Evolutionary conservation across 2,113 vertebrate genomes (phyloP), one percentile per base, ranked within the genome.

Genomic region (Oryzias curvinotus): DNA sequence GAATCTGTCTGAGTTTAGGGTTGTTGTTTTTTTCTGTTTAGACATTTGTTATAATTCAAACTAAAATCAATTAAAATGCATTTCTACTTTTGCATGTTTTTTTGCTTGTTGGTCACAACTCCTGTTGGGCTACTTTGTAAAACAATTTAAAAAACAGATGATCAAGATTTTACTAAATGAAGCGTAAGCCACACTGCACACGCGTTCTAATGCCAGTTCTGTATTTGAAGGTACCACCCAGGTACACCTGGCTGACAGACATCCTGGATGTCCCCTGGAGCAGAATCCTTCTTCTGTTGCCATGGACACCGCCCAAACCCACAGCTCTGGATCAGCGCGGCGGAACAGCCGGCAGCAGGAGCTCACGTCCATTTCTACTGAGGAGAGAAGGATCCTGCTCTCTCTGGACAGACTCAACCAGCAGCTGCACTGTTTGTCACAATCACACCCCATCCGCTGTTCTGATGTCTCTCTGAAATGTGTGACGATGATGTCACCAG

Each of bases 341-440:
- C 54, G 50, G 65, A 16, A 25, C 60, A 61, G 75, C 62, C 76
- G 36, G 15, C 57, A 62, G 52, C 66, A 68, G 57, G 73, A 71
- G 28, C 65, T 77, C 50, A 92, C 69, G 41, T 57, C 64, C 5
- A 74, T 96, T 5, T 95, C 95, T 14, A 18, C 91, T 63, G 95
- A 96, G 78, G 97, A 98, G 70, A 86, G 93, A 72, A 94, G 86
- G 68, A 87, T 98, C 52, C 88, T 95, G 7, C 90, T 93, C 18
- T 97, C 94, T 60, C 91, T 99, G 57, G 85, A 94, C 62, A 82
- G 4, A 52, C 94, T 97, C 14, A 89, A 96, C 89, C 88, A 92
- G 62, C 92, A 89, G 69, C 85, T 99, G 55, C 86, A 89, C 52
- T 84, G 5, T 14, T 41, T 44, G 15, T 46, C 13, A 14, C 23